Evolutionary conservation across 2,888 invertebrate species (phyloP).

Genomic region (Pherbina coryleti): DNA sequence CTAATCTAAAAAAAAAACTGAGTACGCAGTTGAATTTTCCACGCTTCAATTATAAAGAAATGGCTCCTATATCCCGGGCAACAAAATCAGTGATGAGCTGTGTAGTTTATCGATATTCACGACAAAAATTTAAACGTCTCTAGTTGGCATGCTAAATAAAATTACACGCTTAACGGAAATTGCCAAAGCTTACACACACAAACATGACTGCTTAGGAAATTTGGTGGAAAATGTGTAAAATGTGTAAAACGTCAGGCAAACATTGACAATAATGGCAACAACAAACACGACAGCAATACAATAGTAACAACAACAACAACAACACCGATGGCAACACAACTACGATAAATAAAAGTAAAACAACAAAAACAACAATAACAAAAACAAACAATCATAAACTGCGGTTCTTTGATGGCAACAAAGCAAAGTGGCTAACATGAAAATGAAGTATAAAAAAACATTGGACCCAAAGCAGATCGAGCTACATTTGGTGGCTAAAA

Average conservation of each 20-base stretch:
- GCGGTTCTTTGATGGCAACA: not conserved
- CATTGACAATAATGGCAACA: not conserved
- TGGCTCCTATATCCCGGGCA: no score
- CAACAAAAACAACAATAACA: no score
- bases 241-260: not conserved
- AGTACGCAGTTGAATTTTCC: no score
- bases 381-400: not conserved
- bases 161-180: not conserved
- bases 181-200: not conserved
- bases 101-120: not conserved
- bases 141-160: not conserved
- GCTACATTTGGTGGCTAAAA: not conserved
- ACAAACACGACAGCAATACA: not conserved
- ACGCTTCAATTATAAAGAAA: no score
- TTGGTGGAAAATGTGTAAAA: conserved; percentile 9
- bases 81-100: no score
- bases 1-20: no score
- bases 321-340: not conserved
- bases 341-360: not conserved
- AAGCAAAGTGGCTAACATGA: not conserved
- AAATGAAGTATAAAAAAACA: not conserved
- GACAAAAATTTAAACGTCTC: not conserved
- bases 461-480: not conserved
- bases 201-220: conserved; percentile 9
- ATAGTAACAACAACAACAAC: not conserved